A percentile compares a stretch with the other conserved stretches of the same genome.
phyloP scores from a whole-genome alignment of 2,797 vertebrate genomes.

The Coracias cyanogaster region DNA sequence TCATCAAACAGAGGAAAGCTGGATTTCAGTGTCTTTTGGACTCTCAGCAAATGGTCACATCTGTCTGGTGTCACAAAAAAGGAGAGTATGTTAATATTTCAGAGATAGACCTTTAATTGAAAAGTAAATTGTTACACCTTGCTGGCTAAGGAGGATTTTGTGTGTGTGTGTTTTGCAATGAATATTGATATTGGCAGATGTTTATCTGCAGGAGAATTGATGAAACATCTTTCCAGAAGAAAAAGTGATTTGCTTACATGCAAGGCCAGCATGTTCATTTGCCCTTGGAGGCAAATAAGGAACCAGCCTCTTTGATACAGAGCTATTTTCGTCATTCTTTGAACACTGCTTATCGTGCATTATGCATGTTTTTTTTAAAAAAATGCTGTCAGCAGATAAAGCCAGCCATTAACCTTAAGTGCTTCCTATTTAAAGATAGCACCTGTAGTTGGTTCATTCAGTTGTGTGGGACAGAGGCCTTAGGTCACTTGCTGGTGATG shows the following conservation, averaged over 20 bases:
- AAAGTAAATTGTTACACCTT: background rate
- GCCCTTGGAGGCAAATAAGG: conserved; percentile 71
- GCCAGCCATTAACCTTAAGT: conserved; percentile 37
- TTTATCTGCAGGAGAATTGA: conserved; percentile 27
- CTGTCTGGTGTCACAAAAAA: background rate
- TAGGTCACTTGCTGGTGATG: conserved; percentile 13
- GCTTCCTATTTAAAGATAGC: conserved; percentile 29
- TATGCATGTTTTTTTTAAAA: background rate
- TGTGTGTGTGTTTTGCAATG: background rate
- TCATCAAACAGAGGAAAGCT: background rate
- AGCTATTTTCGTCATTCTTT: conserved; percentile 74
- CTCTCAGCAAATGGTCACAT: background rate
- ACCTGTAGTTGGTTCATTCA: conserved; percentile 21
- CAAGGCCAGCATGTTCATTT: conserved; percentile 62
- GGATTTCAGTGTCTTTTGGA: background rate
- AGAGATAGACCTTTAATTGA: background rate
- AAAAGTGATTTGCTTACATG: conserved; percentile 65
- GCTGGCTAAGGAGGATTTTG: background rate
- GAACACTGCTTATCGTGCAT: conserved; percentile 63
- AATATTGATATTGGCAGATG: conserved; percentile 62
- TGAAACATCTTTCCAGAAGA: conserved; percentile 48
- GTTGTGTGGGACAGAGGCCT: background rate
- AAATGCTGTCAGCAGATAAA: conserved; percentile 44
- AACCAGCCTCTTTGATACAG: conserved; percentile 45
- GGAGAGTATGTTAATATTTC: background rate